Percentiles rank a stretch among this genome's conserved stretches.
Conservation (phyloP, 2,113 vertebrate genomes). For the Carettochelys insculpta region DNA sequence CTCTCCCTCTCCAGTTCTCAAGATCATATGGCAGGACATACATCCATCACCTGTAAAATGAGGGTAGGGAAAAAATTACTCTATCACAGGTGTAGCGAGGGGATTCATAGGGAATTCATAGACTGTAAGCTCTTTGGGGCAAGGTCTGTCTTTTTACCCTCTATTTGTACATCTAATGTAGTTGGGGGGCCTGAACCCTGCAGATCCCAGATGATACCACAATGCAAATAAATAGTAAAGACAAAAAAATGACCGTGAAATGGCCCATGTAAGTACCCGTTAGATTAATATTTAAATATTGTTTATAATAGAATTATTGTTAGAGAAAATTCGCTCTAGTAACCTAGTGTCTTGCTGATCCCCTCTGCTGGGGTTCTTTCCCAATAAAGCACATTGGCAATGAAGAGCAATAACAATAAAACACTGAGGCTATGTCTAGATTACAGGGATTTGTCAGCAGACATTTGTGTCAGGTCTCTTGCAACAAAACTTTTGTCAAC, state of each 20-base stretch:
- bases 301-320: not conserved
- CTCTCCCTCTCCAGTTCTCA: not conserved
- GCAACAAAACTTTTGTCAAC: no score
- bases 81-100: not conserved
- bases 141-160: not conserved
- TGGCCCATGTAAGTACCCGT: constrained; percentile 28
- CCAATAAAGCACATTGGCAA: constrained; percentile 16
- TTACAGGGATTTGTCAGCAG: no score
- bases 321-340: not conserved
- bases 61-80: no score
- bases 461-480: no score
- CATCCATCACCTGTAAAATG: not conserved
- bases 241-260: constrained; percentile 46
- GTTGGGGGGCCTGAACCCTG: not conserved
- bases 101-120: no score
- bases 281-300: constrained; percentile 35
- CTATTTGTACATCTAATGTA: not conserved
- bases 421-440: no score
- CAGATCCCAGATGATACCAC: not conserved
- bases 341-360: not conserved
- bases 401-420: constrained; percentile 7
- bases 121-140: not conserved
- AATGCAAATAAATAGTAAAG: not conserved
- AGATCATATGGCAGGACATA: not conserved
- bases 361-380: not conserved